Evolutionary conservation across 1,140 invertebrate species (phyloP), one percentile per base, ranked within the genome.

Genomic region (Argopecten irradians): DNA sequence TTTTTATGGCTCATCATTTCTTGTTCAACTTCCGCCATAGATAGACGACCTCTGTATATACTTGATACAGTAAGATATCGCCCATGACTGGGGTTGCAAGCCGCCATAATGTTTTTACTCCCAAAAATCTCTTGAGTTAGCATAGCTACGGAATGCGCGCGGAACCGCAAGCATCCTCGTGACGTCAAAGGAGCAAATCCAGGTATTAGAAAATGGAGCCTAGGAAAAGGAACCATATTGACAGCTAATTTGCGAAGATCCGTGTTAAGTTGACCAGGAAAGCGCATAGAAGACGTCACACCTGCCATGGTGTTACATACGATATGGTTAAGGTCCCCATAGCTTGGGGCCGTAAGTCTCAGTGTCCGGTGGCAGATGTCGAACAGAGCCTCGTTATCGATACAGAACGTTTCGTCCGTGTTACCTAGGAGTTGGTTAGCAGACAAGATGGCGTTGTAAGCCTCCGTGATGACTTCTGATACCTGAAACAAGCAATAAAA

Each of bases 1-100:
- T 92, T 92, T 89, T 92, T 89, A 34, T 91, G 85, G 34, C 90
- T 87, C 13, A 92, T 36, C 91, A 92, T 92, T 87, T 92, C 90
- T 46, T 92, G 95, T 91, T 98, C 97, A 7, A 96, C 97, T 94
- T 98, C 98, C 95, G 98, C 98, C 98, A 99, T 99, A n/a, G 98
- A 98, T 98, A 99, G 98, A 83, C 97, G 96, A 39, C 96, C 98
- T 83, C 98, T 97, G 97, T 99, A 99, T 91, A 99, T 97, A 46
- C 98, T 97, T 9, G 98, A 98, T 1, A 98, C 96, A 0, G 98
- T 99, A 7, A 96, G 92, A 91, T 96, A 96, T 32, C 95, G 94
- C 0, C 97, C 97, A 87, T 96, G 96, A 55, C 96, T 93, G 0
- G 97, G 97, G 93, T 97, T 97, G 93, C 97, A 97, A 9, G 97